A percentile compares a stretch with the other conserved stretches of the same genome.
Evolutionary conservation across 2,113 vertebrate species (phyloP).

Genomic region (Zapornia atra): DNA sequence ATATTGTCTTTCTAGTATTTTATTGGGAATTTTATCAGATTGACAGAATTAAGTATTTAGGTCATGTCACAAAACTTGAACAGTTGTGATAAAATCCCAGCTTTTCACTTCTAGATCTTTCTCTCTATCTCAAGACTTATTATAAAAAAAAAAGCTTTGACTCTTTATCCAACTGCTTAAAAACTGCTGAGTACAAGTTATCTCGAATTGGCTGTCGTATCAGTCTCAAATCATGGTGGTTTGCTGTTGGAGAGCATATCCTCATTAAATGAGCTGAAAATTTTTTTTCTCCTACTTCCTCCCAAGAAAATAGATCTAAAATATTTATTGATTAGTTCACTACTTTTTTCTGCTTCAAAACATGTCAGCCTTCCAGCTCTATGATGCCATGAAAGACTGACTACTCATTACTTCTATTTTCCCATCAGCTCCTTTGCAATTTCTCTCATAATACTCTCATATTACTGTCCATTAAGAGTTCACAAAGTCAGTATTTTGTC

Average conservation of each 20-base stretch:
- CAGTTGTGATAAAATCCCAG: not conserved
- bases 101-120: not conserved
- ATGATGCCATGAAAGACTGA: not conserved
- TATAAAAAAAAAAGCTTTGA: not conserved
- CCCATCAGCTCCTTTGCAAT: not conserved
- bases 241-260: not conserved
- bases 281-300: not conserved
- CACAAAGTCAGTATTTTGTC: not conserved
- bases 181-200: not conserved
- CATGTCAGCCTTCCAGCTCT: not conserved
- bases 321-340: not conserved
- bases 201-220: not conserved
- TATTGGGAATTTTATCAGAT: not conserved
- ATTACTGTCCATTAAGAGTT: not conserved
- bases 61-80: not conserved
- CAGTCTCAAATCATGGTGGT: not conserved
- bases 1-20: not conserved
- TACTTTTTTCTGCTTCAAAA: not conserved
- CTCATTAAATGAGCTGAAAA: not conserved
- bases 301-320: not conserved
- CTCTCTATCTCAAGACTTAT: not conserved
- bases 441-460: not conserved
- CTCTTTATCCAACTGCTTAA: not conserved
- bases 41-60: not conserved
- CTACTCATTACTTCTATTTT: not conserved